These are phyloP conservation scores for Falco naumanni DNA, from an alignment of 2,797 vertebrate species.

Conservation along the genomic window DNA sequence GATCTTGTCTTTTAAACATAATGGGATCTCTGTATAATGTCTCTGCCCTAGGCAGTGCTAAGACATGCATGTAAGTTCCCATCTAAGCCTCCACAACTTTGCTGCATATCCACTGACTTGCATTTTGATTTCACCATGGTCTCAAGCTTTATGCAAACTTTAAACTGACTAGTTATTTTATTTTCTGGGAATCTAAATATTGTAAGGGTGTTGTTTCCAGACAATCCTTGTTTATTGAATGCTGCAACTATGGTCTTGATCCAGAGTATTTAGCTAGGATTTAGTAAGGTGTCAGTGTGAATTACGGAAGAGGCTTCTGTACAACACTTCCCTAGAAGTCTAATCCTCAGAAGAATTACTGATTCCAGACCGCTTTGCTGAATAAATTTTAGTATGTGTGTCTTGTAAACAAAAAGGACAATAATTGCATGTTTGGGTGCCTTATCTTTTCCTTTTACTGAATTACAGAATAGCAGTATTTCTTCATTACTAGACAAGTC, in stretches of 20 bases:
- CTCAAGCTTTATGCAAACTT: not conserved
- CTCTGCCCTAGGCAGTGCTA: not conserved
- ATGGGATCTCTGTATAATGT: not conserved
- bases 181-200: not conserved
- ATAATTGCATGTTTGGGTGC: not conserved
- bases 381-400: not conserved
- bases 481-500: not conserved
- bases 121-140: not conserved
- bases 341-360: not conserved
- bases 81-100: not conserved
- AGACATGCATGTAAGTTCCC: fast-evolving
- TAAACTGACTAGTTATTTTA: not conserved
- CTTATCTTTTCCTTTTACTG: not conserved
- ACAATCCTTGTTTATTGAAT: not conserved
- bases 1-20: not conserved
- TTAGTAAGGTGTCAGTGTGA: constrained; percentile 9
- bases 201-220: not conserved
- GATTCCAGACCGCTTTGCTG: not conserved
- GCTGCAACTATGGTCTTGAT: not conserved
- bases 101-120: not conserved
- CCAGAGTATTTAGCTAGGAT: constrained; percentile 1
- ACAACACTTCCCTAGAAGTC: not conserved
- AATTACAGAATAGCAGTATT: not conserved
- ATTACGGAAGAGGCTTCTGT: not conserved
- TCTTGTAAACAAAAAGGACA: constrained; percentile 4